Base-by-base conservation (phyloP, 2,113 vertebrate genomes). In the Apodemus sylvaticus region DNA sequence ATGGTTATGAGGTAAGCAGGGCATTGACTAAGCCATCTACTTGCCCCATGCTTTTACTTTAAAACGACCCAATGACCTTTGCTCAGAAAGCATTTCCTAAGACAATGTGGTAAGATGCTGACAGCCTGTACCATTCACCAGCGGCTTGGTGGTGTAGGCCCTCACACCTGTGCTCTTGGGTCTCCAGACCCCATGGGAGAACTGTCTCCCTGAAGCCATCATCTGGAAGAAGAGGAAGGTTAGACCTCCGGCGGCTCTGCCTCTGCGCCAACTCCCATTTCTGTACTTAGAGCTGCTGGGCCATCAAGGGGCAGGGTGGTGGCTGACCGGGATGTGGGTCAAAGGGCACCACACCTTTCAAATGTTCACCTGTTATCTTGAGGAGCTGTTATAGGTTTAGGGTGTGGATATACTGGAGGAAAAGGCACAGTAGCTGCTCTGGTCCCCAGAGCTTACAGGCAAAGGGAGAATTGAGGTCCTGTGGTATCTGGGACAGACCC, bases 141-240 rank as follows among this genome's bases (percentile, higher is more conserved):
- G 55, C 55, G 62, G 34, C 39, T n/a, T 2, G 39, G 94, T 8
- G 0, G 7, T 14, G 8, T 45, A 68, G 14, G 31, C 5, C 6
- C 16, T 45, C 17, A 14, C 36, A 29, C 4, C 39, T 89, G 53
- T 26, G n/a, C 51, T 11, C 34, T 16, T 5, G 68, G 45, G 19
- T 9, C 0, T 71, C 26, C 0, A 0, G 58, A 58, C 58, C 17
- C 42, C 2, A 2, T 36, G 34, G 64, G 34, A 17, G 0, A 20
- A 36, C 13, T 20, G 24, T 0, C 31, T 53, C 17, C 14, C 36
- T 60, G n/a, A 9, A 20, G 76, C 79, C 12, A 1, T 14, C 3
- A 10, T 12, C 13, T 14, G 76, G 76, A 31, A 26, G 22, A 20
- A 62, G 13, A 36, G 48, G 64, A 34, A 19, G 62, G 12, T 0